Conservation (phyloP, 2,888 invertebrate species). For the Dendrolimus houi region DNA sequence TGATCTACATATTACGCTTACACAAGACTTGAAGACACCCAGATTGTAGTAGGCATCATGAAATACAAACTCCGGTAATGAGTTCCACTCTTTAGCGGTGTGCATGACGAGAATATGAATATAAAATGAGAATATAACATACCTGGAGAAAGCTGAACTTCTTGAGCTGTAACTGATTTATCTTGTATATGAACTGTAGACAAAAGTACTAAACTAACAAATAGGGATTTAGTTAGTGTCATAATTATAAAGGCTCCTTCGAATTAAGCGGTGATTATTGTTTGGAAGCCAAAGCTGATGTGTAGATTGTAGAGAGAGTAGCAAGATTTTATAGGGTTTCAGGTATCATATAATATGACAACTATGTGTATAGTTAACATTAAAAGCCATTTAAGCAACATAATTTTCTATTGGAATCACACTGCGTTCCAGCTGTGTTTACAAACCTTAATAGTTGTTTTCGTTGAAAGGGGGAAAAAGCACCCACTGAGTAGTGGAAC, state of each 20-base stretch:
- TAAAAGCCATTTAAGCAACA: slow-evolving; percentile 37
- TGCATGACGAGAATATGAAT: neutral
- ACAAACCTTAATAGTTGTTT: slow-evolving; percentile 22
- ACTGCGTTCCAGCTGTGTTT: slow-evolving; percentile 18
- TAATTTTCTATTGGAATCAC: slow-evolving; percentile 18
- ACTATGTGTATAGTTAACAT: slow-evolving; percentile 15
- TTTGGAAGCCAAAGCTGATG: neutral
- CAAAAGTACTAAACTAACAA: slow-evolving; percentile 26
- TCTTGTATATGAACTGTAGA: slow-evolving; percentile 32
- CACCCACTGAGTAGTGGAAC: too few relatives aligned
- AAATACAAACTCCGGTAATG: neutral
- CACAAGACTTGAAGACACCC: slow-evolving; percentile 1
- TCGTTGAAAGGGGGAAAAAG: neutral
- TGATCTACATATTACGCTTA: too few relatives aligned
- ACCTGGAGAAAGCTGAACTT: slow-evolving; percentile 54
- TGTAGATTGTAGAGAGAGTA: neutral
- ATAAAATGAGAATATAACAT: slow-evolving; percentile 8
- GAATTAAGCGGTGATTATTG: neutral
- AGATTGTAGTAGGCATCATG: neutral
- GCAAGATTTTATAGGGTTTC: neutral
- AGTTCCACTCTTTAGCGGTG: too few relatives aligned
- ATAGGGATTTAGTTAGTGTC: slow-evolving; percentile 20
- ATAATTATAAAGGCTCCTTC: slow-evolving; percentile 16
- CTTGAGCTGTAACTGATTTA: slow-evolving; percentile 39
- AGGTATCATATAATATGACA: neutral